Evolutionary conservation across 2,797 vertebrate genomes (phyloP).

Genomic region (Liparis tanakae): DNA sequence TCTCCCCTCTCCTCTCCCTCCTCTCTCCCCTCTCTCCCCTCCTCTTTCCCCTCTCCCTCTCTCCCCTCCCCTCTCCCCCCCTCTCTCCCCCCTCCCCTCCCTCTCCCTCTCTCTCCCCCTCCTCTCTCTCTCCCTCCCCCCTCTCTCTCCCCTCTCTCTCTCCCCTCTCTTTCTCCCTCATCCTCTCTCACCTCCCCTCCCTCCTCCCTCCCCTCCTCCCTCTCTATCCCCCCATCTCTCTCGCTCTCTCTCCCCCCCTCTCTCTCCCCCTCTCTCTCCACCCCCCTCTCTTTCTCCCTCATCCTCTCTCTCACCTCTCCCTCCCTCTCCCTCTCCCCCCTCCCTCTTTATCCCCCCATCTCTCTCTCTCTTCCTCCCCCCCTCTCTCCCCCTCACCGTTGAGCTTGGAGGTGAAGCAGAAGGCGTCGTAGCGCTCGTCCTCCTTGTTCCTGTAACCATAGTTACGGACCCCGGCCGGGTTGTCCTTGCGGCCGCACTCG

Average conservation of each 20-base stretch:
- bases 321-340: not conserved
- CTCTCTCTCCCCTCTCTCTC: too few species aligned
- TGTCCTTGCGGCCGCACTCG: slow-evolving; percentile 88
- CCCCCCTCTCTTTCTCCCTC: slow-evolving; percentile 52
- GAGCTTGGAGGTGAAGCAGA: slow-evolving; percentile 97
- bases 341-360: too few species aligned
- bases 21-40: too few species aligned
- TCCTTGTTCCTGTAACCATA: slow-evolving; percentile 97
- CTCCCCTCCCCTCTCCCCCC: too few species aligned
- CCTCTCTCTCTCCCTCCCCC: too few species aligned
- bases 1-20: too few species aligned
- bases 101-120: too few species aligned
- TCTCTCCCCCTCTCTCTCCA: not conserved
- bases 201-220: too few species aligned
- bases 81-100: too few species aligned
- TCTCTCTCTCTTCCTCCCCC: slow-evolving; percentile 47
- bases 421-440: slow-evolving; percentile 92
- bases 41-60: not conserved
- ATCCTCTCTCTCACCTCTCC: slow-evolving; percentile 8
- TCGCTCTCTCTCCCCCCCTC: not conserved
- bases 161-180: too few species aligned
- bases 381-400: slow-evolving; percentile 82
- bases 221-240: too few species aligned
- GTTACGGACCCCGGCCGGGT: slow-evolving; percentile 89
- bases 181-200: too few species aligned